Base-by-base conservation (phyloP, 2,888 invertebrate genomes). In the Hyposoter dolosus region DNA sequence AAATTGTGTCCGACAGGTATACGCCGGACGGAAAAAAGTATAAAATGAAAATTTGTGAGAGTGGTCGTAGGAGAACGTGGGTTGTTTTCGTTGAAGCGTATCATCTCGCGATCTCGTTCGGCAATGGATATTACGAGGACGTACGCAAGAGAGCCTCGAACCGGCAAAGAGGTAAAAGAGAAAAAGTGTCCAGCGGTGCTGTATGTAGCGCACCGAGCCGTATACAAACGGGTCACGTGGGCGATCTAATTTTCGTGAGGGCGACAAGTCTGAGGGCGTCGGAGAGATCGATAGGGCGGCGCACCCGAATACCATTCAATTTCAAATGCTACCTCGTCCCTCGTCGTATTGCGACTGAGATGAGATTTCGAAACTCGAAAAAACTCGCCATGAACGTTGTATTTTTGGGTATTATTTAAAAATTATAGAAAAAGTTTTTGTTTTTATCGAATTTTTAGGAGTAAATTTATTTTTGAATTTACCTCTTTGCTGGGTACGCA, bases 401-500 rank as follows among this genome's bases (percentile, higher is more conserved):
- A 9, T 60, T 60, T 4, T 15, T 9, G 10, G 2, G 10, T 15
- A 56, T 56, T 23, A 23, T 12, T 3, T 10, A 56, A 10, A 23
- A 56, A 56, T 1, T 56, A 3, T 6, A 53, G 23, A 56, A 56
- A 56, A 10, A 10, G 2, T 23, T 9, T 53, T 53, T 53, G 5
- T 0, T 4, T 40, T 23, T n/a, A n/a, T n/a, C n/a, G n/a, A 0
- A 50, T 50, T 50, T 50, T 50, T 50, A 1, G 1, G n/a, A 53
- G n/a, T 6, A 53, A 53, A 28, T 28, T 60, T 28, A 6, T 15
- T 1, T 60, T 28, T 53, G 19, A 19, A 95, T 95, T 95, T 93
- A 98, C 98, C 94, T 99, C 99, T 96, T 98, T 97, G 93, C 96
- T 97, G 83, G 99, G 99, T 77, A 99, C 99, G 95, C 99, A 99